Evolutionary conservation across 2,888 invertebrate genomes (phyloP), one percentile per base, ranked within the genome.

Genomic region (Mesodorylaimus sp.): DNA sequence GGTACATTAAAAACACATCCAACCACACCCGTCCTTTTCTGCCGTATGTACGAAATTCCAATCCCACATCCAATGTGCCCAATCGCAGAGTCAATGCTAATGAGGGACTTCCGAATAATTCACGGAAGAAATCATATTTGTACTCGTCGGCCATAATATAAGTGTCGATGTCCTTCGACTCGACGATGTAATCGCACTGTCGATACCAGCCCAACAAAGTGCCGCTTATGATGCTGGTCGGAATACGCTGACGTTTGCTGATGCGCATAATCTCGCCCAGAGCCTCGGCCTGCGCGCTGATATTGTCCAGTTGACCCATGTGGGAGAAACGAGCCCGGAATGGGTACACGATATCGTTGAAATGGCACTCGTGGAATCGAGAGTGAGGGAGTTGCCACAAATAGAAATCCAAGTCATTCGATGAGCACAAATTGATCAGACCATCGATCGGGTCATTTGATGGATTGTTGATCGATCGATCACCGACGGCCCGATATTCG

Each of bases 161-260:
- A 3, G 28, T 47, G 28, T 45, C 43, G 5, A 43, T 24, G 24
- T 45, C 45, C 7, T 24, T 3, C 19, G 27, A 46, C 3, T 47
- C 16, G 5, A 29, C 32, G n/a, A 47, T 50, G 24, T n/a, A 19
- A 23, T 46, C 50, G 36, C 50, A 50, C 24, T 50, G 50, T 5
- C 50, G 21, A 25, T 28, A 50, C 50, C 50, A 50, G 25, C 50
- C 45, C 24, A 37, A 26, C 25, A 19, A 37, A 27, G 24, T 44
- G 3, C 25, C 44, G 27, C n/a, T 10, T 10, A 26, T 10, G 3
- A 44, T 23, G 24, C 23, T 19, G 27, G 26, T 19, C 7, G 44
- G 44, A 10, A 44, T 26, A 7, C 10, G 10, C 10, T 26, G 16
- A 7, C 16, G 7, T 7, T 16, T 32, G 32, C 32, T 16, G 32